Evolutionary conservation across 2,113 vertebrate genomes (phyloP).

Genomic region (Bufo gargarizans): DNA sequence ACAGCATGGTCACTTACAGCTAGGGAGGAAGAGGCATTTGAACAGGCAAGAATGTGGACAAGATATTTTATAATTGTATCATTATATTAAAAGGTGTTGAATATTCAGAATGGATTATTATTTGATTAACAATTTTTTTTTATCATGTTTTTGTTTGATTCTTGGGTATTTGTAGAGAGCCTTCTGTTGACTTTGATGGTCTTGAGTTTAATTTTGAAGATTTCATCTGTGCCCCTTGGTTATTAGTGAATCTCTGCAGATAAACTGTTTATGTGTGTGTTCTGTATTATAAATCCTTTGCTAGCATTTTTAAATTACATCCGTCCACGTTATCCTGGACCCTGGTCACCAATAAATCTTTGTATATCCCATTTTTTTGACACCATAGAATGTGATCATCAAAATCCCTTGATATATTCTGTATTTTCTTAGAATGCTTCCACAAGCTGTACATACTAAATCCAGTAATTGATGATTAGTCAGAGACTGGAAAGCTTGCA

Average conservation of each 20-base stretch:
- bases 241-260: background rate
- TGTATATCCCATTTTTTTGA: constrained; percentile 29
- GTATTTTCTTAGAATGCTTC: constrained; percentile 1
- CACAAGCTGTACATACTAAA: constrained; percentile 12
- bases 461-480: constrained; percentile 41
- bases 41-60: background rate
- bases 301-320: constrained; percentile 11
- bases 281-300: constrained; percentile 12
- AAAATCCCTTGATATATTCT: constrained; percentile 27
- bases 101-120: too few species aligned
- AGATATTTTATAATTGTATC: too few species aligned
- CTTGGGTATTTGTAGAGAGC: background rate
- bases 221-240: background rate
- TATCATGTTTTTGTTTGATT: background rate
- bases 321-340: background rate
- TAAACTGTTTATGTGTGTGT: constrained; percentile 13
- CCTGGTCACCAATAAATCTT: constrained; percentile 3
- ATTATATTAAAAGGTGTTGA: too few species aligned
- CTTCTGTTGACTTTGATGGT: background rate
- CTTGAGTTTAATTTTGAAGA: background rate
- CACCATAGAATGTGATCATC: constrained; percentile 17
- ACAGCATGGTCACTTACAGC: too few species aligned
- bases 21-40: background rate
- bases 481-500: constrained; percentile 31
- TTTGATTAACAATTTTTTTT: background rate